Evolutionary conservation across 2,888 invertebrate species (phyloP).

Genomic region (Melanotus villosus): DNA sequence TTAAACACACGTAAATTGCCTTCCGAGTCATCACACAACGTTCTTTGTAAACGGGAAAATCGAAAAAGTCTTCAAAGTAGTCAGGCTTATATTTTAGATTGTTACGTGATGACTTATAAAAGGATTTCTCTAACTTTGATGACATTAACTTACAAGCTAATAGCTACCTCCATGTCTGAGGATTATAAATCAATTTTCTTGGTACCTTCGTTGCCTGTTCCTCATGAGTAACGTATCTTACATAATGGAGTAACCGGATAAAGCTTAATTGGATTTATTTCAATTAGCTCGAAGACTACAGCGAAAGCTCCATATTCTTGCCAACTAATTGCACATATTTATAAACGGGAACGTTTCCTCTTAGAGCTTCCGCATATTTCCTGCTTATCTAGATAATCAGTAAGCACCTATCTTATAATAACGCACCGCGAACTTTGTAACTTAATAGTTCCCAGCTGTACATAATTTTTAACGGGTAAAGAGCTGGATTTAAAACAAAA

Average conservation of each 20-base stretch:
- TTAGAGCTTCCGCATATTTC: not conserved
- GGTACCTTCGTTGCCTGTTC: constrained; percentile 50
- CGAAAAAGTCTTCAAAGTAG: constrained; percentile 6
- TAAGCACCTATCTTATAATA: not conserved
- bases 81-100: constrained; percentile 27
- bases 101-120: constrained; percentile 44
- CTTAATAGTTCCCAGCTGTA: not conserved
- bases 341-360: constrained; percentile 2
- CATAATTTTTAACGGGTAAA: no score
- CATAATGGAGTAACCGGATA: constrained; percentile 58
- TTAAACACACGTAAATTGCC: constrained; percentile 21
- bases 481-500: no score
- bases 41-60: constrained; percentile 1
- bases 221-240: constrained; percentile 52
- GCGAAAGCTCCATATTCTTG: constrained; percentile 26
- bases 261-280: constrained; percentile 58
- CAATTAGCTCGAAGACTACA: constrained; percentile 49
- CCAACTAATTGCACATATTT: constrained; percentile 34
- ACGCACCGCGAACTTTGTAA: not conserved
- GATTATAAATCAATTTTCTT: constrained; percentile 59
- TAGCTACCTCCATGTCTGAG: constrained; percentile 47
- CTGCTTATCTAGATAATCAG: not conserved
- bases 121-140: constrained; percentile 44
- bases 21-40: not conserved
- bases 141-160: constrained; percentile 44